A percentile compares a stretch with the other conserved stretches of the same genome.
Evolutionary conservation across 2,113 vertebrate genomes (phyloP).

Genomic region (Monarcha castaneiventris): DNA sequence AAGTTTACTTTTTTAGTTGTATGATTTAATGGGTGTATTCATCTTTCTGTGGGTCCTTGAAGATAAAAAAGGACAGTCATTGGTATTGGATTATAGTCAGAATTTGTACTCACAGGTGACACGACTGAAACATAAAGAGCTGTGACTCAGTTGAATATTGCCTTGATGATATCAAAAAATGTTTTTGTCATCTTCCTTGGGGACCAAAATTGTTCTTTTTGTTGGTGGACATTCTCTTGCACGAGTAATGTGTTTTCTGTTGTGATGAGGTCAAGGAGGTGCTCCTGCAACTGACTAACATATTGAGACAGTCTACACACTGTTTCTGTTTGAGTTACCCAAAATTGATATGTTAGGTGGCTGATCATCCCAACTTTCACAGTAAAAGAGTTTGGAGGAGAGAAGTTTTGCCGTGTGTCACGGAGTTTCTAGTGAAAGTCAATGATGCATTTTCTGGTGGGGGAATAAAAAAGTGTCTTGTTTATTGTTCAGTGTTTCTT

Average conservation of each 20-base stretch:
- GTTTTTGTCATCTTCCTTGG: not conserved
- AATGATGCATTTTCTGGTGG: not conserved
- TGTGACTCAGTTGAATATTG: not conserved
- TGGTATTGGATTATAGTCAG: not conserved
- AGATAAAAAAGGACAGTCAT: not conserved
- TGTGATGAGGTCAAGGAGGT: not conserved
- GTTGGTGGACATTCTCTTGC: not conserved
- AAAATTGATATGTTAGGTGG: not conserved
- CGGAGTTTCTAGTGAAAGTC: not conserved
- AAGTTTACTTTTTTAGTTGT: not conserved
- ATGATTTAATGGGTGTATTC: not conserved
- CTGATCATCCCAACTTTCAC: not conserved
- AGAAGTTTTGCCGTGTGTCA: not conserved
- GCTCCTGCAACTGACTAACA: not conserved
- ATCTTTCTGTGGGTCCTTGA: not conserved
- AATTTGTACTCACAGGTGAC: not conserved
- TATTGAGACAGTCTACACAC: accelerated
- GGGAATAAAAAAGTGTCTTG: accelerated
- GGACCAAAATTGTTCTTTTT: not conserved
- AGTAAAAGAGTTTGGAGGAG: not conserved
- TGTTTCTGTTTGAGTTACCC: not conserved
- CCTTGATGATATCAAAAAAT: not conserved
- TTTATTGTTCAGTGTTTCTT: not conserved
- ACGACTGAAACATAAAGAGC: not conserved
- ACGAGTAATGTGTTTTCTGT: not conserved